These are phyloP conservation scores for Nematopogon swammerdamellus DNA, from an alignment of 2,888 invertebrate genomes.

Conservation along the genomic window DNA sequence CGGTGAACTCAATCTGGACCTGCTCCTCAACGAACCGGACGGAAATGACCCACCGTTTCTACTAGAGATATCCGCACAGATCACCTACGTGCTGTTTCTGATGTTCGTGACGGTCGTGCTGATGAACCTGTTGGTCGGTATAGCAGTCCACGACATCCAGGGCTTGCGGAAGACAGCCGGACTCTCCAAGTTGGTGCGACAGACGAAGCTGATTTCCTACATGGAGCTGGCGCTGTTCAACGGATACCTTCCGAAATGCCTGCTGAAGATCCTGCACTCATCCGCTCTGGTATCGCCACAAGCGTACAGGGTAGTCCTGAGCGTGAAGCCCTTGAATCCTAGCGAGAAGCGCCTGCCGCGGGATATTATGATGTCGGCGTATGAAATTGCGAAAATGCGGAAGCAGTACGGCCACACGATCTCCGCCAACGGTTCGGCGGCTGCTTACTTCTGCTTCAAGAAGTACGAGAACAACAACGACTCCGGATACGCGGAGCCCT, in stretches of 20 bases:
- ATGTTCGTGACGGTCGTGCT: conserved; percentile 82
- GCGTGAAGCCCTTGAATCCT: conserved; percentile 80
- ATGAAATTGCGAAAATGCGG: conserved; percentile 75
- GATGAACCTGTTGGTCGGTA: conserved; percentile 83
- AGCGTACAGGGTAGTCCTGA: conserved; percentile 76
- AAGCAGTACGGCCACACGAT: conserved; percentile 68
- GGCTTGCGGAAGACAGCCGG: conserved; percentile 83
- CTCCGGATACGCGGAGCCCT: conserved; percentile 48
- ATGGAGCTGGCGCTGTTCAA: conserved; percentile 80
- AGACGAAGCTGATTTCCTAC: conserved; percentile 83
- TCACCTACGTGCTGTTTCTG: conserved; percentile 76
- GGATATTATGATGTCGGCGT: conserved; percentile 76
- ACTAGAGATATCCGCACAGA: conserved; percentile 76
- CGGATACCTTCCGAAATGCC: conserved; percentile 71
- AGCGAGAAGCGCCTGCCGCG: conserved; percentile 76
- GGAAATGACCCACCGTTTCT: conserved; percentile 73
- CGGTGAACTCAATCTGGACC: conserved; percentile 76
- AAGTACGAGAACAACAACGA: conserved; percentile 62
- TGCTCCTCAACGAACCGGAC: conserved; percentile 71
- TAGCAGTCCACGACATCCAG: conserved; percentile 85
- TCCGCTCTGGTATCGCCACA: conserved; percentile 78
- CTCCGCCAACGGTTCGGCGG: conserved; percentile 62
- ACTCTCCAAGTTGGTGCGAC: conserved; percentile 76
- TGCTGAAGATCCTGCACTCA: conserved; percentile 71
- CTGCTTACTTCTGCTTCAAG: conserved; percentile 62